Percentiles rank a stretch among this genome's conserved stretches.
Conservation (phyloP, 2,888 invertebrate species). For the Pachymerium ferrugineum region DNA sequence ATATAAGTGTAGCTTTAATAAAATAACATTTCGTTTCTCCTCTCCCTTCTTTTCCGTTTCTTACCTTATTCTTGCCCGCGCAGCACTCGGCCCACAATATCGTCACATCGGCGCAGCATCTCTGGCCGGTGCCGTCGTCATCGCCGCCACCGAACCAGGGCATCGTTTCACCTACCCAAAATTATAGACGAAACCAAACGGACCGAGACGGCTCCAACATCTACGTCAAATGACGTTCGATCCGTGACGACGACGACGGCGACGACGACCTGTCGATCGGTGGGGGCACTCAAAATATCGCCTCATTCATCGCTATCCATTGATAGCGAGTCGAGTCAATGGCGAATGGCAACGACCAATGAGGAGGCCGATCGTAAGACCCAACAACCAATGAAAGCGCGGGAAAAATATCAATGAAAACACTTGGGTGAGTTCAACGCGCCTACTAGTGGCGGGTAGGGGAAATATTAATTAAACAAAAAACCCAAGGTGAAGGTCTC, state of each 20-base stretch:
- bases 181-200: not conserved
- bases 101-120: not conserved
- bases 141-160: not conserved
- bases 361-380: not conserved
- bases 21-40: not conserved
- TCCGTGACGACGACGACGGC: not conserved
- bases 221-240: not conserved
- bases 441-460: too few relatives aligned
- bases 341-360: not conserved
- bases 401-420: not conserved
- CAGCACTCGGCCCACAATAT: not conserved
- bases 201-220: not conserved
- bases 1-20: constrained; percentile 27
- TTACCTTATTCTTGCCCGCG: not conserved
- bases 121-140: not conserved
- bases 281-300: too few relatives aligned
- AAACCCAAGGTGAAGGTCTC: too few relatives aligned
- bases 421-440: not conserved
- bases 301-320: not conserved
- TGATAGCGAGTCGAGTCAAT: not conserved
- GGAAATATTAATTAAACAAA: too few relatives aligned
- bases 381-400: not conserved
- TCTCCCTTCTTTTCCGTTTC: not conserved
- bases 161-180: not conserved
- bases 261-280: too few relatives aligned